These are phyloP conservation scores for Podilymbus podiceps DNA, from an alignment of 2,113 vertebrate genomes.

Conservation along the genomic window DNA sequence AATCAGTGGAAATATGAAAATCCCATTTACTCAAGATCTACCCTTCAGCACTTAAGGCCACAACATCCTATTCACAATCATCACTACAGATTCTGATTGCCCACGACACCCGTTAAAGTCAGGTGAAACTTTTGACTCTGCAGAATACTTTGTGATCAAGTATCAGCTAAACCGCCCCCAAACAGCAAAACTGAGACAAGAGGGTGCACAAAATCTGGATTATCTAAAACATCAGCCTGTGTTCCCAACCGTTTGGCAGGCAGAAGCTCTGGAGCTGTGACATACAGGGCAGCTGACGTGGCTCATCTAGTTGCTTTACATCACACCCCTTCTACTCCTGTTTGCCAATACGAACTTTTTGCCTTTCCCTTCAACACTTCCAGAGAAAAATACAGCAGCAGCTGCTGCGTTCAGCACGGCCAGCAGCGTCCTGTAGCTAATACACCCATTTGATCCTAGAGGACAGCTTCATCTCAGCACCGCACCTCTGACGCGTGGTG, in stretches of 20 bases:
- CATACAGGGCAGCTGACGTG: not conserved
- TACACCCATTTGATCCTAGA: not conserved
- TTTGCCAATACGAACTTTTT: not conserved
- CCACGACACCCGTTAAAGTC: not conserved
- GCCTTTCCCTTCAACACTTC: not conserved
- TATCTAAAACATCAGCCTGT: not conserved
- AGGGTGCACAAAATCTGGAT: not conserved
- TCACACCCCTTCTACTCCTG: not conserved
- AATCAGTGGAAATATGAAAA: not conserved
- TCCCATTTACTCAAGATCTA: not conserved
- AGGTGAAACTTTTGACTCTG: not conserved
- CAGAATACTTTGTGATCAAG: not conserved
- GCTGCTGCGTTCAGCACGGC: not conserved
- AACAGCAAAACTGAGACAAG: not conserved
- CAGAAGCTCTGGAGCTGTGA: not conserved
- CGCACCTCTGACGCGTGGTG: not conserved
- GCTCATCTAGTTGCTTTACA: not conserved
- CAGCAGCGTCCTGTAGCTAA: not conserved
- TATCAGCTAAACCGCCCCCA: not conserved
- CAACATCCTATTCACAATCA: not conserved
- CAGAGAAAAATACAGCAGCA: not conserved
- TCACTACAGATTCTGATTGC: not conserved
- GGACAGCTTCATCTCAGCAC: not conserved
- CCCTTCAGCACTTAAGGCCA: not conserved
- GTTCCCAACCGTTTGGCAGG: not conserved